Evolutionary conservation across 2,113 vertebrate genomes (phyloP), one percentile per base, ranked within the genome.

Genomic region (Numenius arquata): DNA sequence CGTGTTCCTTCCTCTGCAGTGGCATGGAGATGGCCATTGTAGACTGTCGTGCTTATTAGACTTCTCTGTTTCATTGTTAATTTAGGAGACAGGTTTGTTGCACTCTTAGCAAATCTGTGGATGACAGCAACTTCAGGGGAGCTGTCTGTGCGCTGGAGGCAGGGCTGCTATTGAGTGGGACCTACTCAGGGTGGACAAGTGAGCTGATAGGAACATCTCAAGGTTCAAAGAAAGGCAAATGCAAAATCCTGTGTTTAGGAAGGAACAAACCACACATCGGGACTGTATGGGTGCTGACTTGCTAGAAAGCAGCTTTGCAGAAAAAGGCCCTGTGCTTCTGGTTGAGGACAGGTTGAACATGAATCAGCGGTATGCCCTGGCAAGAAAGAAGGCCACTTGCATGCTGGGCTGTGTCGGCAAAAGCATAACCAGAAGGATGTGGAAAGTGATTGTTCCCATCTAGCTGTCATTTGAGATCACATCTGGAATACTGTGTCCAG

Each of bases 281-380:
- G 53, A 65, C 34, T 0, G 0, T 62, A 23, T 71, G 56, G n/a
- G 2, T 1, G 3, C 43, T 83, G 63, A 25, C 53, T 70, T 77
- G 22, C 30, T 76, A 30, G 50, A 86, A 79, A 65, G 40, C 40
- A 70, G 23, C 34, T 70, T 62, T 89, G 38, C 40, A 80, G 71
- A 66, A 86, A 41, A 88, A 56, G 22, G 6, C n/a, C 36, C 30
- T 32, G 5, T 71, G 17, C 29, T 52, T 80, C 41, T 84, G 12
- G 2, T 8, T 77, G 45, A 48, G n/a, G 38, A 14, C 12, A 32
- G 14, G 62, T 41, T 30, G 13, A 78, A 62, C 7, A 1, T 15
- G 18, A 53, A 18, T 62, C 48, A 52, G 68, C 16, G 74, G 20
- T 10, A 26, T 56, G 15, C 21, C 23, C 75, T 88, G 25, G 5